A percentile compares a stretch with the other conserved stretches of the same genome.
Evolutionary conservation across 2,113 vertebrate genomes (phyloP).

Genomic region (Neotoma lepida): DNA sequence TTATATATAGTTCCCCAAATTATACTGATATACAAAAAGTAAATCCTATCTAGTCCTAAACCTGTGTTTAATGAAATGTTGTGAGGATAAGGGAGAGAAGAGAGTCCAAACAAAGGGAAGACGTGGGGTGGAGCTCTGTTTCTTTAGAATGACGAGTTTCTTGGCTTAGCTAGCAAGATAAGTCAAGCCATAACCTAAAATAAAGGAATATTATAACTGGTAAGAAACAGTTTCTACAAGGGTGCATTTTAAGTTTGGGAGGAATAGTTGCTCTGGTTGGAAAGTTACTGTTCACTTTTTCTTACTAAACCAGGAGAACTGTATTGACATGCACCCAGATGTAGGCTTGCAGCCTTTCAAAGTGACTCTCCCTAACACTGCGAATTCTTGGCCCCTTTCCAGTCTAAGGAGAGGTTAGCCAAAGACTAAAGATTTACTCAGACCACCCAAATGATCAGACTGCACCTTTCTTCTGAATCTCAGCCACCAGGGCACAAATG

Average conservation of each 20-base stretch:
- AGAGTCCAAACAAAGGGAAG: conserved; percentile 51
- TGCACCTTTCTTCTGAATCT: conserved; percentile 39
- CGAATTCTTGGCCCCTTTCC: conserved; percentile 62
- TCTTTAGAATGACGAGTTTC: conserved; percentile 54
- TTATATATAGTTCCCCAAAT: conserved; percentile 35
- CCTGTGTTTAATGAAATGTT: conserved; percentile 42
- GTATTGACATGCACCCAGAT: background rate
- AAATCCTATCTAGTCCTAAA: background rate
- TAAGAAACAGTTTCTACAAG: conserved; percentile 33
- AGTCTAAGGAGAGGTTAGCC: conserved; percentile 71
- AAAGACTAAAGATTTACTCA: conserved; percentile 70
- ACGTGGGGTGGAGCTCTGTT: conserved; percentile 5
- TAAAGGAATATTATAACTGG: conserved; percentile 61
- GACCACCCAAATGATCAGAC: conserved; percentile 70
- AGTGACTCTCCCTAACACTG: conserved; percentile 35
- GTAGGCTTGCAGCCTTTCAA: conserved; percentile 51
- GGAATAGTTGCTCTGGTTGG: conserved; percentile 53
- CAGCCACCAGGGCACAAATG: conserved; percentile 42
- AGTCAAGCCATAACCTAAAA: conserved; percentile 71
- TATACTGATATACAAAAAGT: conserved; percentile 4
- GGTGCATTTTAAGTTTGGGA: conserved; percentile 68
- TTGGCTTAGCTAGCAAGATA: conserved; percentile 55
- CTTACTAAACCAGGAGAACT: conserved; percentile 19
- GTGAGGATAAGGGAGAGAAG: background rate
- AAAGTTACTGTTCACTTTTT: conserved; percentile 23